Conservation (phyloP, 2,113 vertebrate species). For the Pteruthius melanotis region DNA sequence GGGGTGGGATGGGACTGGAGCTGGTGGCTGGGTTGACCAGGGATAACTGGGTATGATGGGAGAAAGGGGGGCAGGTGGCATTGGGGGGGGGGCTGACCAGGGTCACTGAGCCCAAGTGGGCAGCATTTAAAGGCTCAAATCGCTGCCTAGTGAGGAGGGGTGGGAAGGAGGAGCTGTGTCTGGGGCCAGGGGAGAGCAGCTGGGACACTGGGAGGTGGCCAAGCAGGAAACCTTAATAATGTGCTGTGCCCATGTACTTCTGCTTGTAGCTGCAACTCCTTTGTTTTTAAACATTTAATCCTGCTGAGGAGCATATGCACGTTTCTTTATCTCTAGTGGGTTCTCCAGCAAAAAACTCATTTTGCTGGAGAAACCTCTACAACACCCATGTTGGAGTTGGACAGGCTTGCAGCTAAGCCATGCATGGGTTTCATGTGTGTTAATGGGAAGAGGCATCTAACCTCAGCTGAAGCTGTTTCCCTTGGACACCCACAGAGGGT, state of each 20-base stretch:
- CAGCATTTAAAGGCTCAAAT: background rate
- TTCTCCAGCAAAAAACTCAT: background rate
- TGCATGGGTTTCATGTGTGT: background rate
- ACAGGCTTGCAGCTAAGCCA: background rate
- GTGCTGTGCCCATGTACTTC: background rate
- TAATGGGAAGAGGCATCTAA: background rate
- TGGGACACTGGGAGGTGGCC: background rate
- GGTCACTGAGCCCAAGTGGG: background rate
- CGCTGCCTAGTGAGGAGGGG: background rate
- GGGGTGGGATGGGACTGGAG: background rate
- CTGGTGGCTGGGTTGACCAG: background rate
- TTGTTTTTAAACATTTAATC: background rate
- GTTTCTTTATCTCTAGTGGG: background rate
- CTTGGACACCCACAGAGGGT: background rate
- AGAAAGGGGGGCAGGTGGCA: background rate
- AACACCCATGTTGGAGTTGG: accelerated
- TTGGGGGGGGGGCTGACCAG: accelerated
- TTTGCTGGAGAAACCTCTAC: background rate
- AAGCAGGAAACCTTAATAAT: background rate
- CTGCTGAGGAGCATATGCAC: background rate
- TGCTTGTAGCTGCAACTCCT: background rate
- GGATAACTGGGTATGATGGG: background rate
- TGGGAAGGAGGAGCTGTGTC: background rate
- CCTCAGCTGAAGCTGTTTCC: background rate
- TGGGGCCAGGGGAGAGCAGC: background rate